Evolutionary conservation across 2,797 vertebrate species (phyloP).

Genomic region (Anisognathus igniventris): DNA sequence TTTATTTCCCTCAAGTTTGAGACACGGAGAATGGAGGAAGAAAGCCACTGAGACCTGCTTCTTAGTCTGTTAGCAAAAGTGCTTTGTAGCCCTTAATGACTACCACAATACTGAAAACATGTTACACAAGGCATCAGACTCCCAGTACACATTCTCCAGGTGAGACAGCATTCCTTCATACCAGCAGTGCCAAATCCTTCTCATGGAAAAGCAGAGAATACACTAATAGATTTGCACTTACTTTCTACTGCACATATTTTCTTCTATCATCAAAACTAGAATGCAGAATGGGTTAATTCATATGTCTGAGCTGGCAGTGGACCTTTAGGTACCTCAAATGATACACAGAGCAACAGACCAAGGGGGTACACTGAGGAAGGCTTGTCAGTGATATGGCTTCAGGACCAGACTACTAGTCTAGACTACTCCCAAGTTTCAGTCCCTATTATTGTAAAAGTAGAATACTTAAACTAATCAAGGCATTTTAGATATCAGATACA

Average conservation of each 20-base stretch:
- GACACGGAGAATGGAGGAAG: not conserved
- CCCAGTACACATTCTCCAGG: not conserved
- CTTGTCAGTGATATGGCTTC: accelerated
- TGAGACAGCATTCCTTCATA: not conserved
- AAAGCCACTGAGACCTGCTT: not conserved
- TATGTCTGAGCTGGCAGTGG: not conserved
- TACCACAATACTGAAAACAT: not conserved
- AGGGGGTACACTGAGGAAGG: not conserved
- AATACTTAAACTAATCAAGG: not conserved
- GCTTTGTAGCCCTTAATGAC: not conserved
- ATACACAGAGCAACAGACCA: not conserved
- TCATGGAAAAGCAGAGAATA: not conserved
- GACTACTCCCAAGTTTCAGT: not conserved
- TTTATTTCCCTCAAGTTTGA: not conserved
- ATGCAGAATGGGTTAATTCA: not conserved
- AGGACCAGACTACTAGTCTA: not conserved
- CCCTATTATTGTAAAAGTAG: not conserved
- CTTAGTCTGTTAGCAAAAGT: not conserved
- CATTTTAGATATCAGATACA: not conserved
- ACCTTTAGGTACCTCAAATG: not conserved
- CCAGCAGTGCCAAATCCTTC: not conserved
- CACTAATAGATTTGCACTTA: not conserved
- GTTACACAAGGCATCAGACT: not conserved
- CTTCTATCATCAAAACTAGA: not conserved
- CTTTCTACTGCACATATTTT: not conserved